Conservation (phyloP, 2,888 invertebrate species). For the Idaea straminata region DNA sequence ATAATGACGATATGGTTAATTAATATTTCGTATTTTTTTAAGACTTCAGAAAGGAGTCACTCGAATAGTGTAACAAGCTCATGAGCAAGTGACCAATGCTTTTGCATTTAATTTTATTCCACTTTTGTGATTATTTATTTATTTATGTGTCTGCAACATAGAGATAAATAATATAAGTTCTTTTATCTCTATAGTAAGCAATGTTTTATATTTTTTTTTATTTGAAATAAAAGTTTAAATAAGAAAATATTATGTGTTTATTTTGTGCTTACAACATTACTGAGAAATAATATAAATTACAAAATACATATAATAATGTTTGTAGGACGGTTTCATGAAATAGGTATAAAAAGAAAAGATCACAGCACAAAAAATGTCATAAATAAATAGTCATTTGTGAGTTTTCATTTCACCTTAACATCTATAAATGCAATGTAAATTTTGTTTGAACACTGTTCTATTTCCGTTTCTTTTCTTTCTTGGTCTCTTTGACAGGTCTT, state of each 20-base stretch:
- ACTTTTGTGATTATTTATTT: not conserved
- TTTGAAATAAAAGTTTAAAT: not conserved
- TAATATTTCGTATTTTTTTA: not conserved
- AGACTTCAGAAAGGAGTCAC: not conserved
- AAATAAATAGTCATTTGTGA: not conserved
- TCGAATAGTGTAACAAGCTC: not conserved
- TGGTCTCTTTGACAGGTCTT: slow-evolving; percentile 55
- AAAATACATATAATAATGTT: not conserved
- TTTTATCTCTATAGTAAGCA: not conserved
- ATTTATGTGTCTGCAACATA: not conserved
- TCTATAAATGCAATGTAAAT: too few relatives aligned
- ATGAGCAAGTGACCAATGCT: not conserved
- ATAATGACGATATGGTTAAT: too few relatives aligned
- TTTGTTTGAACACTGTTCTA: slow-evolving; percentile 31
- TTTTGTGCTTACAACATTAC: not conserved
- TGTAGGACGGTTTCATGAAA: not conserved
- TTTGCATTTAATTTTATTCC: not conserved
- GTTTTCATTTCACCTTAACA: too few relatives aligned
- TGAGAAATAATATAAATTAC: not conserved
- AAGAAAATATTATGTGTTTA: not conserved
- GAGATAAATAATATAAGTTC: too few relatives aligned
- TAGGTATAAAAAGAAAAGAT: not conserved
- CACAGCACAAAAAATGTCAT: not conserved
- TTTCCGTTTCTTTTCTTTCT: slow-evolving; percentile 74
- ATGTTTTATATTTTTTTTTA: not conserved